phyloP scores from a whole-genome alignment of 2,797 vertebrate species.

The Limosa lapponica region DNA sequence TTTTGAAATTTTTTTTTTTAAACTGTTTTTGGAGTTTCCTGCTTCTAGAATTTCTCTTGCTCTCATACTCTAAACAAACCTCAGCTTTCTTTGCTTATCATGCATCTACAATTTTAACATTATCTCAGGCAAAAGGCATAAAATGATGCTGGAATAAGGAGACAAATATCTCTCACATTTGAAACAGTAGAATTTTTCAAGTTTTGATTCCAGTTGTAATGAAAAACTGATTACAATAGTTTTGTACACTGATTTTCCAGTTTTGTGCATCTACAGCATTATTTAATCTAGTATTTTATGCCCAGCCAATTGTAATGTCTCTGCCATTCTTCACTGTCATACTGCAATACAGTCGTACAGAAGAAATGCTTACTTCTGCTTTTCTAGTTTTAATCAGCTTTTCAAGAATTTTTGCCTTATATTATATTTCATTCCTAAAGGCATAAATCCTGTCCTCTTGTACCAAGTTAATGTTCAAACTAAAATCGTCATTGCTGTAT shows the following conservation, averaged over 20 bases:
- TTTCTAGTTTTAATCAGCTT: slow-evolving; percentile 45
- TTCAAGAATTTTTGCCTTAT: background rate
- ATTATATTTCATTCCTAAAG: background rate
- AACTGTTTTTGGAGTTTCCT: background rate
- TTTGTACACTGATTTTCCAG: background rate
- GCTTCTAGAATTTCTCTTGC: background rate
- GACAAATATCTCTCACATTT: background rate
- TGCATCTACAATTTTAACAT: background rate
- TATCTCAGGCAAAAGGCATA: background rate
- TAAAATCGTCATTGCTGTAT: background rate
- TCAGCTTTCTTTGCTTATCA: background rate
- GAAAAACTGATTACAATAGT: background rate
- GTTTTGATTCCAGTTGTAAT: background rate
- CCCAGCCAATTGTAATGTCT: background rate
- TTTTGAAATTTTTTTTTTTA: background rate
- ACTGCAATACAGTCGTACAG: background rate
- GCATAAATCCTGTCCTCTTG: background rate
- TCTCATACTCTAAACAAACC: background rate
- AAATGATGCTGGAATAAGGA: background rate
- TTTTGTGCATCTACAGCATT: background rate
- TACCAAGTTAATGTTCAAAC: background rate
- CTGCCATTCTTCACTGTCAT: background rate
- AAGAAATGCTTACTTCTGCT: background rate
- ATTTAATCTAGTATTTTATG: background rate
- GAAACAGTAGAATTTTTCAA: background rate